Evolutionary conservation across 2,113 vertebrate genomes (phyloP).

Genomic region (Clarias gariepinus): DNA sequence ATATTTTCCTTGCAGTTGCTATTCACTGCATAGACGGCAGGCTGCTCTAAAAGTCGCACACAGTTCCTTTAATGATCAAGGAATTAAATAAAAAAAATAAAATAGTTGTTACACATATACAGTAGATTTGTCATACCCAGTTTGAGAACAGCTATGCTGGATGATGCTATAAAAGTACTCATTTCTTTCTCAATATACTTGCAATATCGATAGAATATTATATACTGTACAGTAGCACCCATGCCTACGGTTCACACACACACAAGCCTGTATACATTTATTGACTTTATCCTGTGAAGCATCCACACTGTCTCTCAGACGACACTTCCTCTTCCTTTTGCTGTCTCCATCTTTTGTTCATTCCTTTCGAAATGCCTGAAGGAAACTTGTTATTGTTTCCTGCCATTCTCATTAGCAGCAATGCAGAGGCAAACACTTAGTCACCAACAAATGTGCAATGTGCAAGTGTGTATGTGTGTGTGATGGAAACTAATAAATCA

Average conservation of each 20-base stretch:
- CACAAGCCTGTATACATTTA: not conserved
- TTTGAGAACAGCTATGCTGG: not conserved
- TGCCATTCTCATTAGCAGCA: conserved; percentile 74
- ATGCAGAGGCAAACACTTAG: conserved; percentile 65
- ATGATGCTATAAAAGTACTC: not conserved
- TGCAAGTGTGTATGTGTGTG: not conserved
- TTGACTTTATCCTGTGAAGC: not conserved
- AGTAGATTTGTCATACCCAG: not conserved
- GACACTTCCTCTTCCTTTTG: not conserved
- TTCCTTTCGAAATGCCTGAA: conserved; percentile 56
- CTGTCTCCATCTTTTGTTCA: conserved; percentile 1
- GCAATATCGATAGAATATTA: not conserved
- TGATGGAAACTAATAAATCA: conserved; percentile 19
- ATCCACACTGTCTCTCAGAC: not conserved
- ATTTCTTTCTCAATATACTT: not conserved
- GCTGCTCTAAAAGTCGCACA: not conserved
- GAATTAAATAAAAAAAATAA: not conserved
- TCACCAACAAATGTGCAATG: conserved; percentile 50
- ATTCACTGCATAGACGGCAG: not conserved
- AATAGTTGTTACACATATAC: not conserved
- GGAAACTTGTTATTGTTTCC: conserved; percentile 65
- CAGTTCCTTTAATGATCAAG: not conserved
- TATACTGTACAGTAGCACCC: not conserved
- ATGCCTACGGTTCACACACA: not conserved
- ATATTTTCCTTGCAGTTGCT: not conserved